Evolutionary conservation across 2,888 invertebrate genomes (phyloP).

Genomic region (Caenorhabditis uteleia): DNA sequence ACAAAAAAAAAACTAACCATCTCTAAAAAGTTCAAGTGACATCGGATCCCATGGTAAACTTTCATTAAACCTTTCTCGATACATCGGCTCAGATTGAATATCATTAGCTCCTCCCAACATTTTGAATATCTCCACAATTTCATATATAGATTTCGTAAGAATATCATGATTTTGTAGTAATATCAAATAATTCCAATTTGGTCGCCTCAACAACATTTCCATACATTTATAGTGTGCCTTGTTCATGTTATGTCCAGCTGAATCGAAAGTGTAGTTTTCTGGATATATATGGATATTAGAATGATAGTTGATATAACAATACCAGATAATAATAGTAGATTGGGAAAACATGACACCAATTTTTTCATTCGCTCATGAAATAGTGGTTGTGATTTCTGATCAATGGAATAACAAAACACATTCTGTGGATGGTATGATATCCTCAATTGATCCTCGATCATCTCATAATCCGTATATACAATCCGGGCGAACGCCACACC

Average conservation of each 20-base stretch:
- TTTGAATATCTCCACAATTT: conserved; percentile 33
- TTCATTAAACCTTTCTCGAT: conserved; percentile 19
- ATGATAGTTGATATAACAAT: not conserved
- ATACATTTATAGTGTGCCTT: conserved; percentile 44
- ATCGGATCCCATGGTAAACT: conserved; percentile 32
- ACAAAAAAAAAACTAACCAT: no score
- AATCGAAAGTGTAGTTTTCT: conserved; percentile 40
- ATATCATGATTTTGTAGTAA: conserved; percentile 48
- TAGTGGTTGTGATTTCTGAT: conserved; percentile 25
- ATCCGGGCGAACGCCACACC: conserved; percentile 45
- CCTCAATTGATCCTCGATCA: conserved; percentile 45
- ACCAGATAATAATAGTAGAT: conserved; percentile 16
- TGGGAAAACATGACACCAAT: conserved; percentile 39
- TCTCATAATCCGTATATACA: conserved; percentile 43
- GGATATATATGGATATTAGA: conserved; percentile 2
- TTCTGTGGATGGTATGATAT: conserved; percentile 45
- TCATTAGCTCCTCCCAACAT: conserved; percentile 45
- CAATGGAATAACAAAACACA: conserved; percentile 42
- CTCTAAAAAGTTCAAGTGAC: conserved; percentile 28
- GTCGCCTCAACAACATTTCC: conserved; percentile 33
- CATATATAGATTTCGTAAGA: conserved; percentile 36
- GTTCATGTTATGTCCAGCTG: conserved; percentile 43
- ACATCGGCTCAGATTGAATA: conserved; percentile 33
- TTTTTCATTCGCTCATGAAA: conserved; percentile 33
- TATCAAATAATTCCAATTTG: conserved; percentile 43